phyloP scores from a whole-genome alignment of 2,888 invertebrate species.

The Rotaria magnacalcarata region DNA sequence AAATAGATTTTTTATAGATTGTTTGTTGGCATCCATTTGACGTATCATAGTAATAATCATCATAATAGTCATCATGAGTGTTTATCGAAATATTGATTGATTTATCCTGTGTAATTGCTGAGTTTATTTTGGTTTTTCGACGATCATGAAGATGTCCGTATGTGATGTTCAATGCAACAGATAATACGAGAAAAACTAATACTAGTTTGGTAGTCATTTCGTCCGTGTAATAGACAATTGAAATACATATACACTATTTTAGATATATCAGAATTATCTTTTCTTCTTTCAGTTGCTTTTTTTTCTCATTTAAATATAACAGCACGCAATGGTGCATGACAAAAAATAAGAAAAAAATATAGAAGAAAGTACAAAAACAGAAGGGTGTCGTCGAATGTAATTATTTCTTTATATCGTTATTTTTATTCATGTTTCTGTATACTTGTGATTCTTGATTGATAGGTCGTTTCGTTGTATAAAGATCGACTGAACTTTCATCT shows the following conservation, averaged over 20 bases:
- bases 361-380: not conserved
- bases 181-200: not conserved
- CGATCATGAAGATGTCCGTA: not conserved
- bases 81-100: not conserved
- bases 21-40: not conserved
- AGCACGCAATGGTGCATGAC: not conserved
- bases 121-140: not conserved
- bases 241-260: not conserved
- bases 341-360: not conserved
- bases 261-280: too few species aligned
- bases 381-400: not conserved
- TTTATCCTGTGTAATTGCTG: not conserved
- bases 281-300: not conserved
- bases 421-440: not conserved
- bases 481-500: not conserved
- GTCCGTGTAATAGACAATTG: not conserved
- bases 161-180: not conserved
- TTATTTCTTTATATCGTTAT: not conserved
- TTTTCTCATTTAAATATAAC: not conserved
- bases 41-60: not conserved
- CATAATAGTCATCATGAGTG: too few species aligned
- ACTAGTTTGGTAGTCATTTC: not conserved
- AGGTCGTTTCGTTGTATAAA: not conserved
- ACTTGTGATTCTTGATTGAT: not conserved
- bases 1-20: not conserved